Conservation (phyloP, 2,888 invertebrate species). For the Apotomis turbidana region DNA sequence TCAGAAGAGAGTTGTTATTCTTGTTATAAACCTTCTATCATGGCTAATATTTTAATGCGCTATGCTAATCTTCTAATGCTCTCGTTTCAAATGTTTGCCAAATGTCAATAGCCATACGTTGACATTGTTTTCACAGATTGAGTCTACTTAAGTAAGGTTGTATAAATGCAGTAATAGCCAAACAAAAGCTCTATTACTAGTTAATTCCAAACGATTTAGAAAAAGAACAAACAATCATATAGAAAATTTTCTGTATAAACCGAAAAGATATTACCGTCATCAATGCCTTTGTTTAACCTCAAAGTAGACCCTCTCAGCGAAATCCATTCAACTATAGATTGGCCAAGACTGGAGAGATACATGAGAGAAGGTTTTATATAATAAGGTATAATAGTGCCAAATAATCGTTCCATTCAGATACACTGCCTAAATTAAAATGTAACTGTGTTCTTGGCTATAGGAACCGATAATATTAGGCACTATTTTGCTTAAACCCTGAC, state of each 20-base stretch:
- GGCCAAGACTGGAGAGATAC: constrained; percentile 12
- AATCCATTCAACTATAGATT: not conserved
- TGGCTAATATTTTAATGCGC: constrained; percentile 1
- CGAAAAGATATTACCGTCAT: too few species aligned
- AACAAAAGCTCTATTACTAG: not conserved
- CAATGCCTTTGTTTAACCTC: not conserved
- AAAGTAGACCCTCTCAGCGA: not conserved
- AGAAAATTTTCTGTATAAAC: too few species aligned
- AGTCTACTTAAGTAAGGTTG: not conserved
- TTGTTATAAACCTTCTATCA: constrained; percentile 1
- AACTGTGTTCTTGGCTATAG: constrained; percentile 2
- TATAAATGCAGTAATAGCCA: not conserved
- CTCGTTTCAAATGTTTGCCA: not conserved
- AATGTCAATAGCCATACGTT: not conserved
- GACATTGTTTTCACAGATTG: not conserved
- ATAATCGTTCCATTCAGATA: constrained; percentile 17
- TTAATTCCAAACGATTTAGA: too few species aligned
- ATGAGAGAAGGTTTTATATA: constrained; percentile 19
- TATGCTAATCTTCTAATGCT: not conserved
- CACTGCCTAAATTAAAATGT: not conserved
- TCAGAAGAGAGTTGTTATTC: constrained; percentile 13
- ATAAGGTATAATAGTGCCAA: constrained; percentile 23
- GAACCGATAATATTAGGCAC: constrained; percentile 21
- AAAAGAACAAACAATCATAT: not conserved
- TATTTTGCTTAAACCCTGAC: constrained; percentile 43